phyloP scores from a whole-genome alignment of 2,797 vertebrate species.

The Gadopsis marmoratus region DNA sequence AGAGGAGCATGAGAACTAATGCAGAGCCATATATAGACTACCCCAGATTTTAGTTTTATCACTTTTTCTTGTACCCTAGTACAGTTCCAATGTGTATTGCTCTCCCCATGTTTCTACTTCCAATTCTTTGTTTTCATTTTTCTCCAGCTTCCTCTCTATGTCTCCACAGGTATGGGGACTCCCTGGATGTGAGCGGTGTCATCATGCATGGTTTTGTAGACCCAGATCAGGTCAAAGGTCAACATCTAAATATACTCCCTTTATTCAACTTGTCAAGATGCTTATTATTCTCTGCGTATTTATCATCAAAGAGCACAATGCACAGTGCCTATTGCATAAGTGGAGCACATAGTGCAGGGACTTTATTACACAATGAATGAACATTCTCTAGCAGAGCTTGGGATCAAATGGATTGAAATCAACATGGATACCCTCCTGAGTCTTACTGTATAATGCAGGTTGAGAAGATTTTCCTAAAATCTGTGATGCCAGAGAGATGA shows the following conservation, averaged over 20 bases:
- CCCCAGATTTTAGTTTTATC: constrained; percentile 16
- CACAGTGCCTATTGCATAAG: background rate
- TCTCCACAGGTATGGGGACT: background rate
- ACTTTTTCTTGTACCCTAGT: constrained; percentile 9
- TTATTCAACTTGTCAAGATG: background rate
- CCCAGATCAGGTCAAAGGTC: constrained; percentile 50
- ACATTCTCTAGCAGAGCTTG: background rate
- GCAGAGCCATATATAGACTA: constrained; percentile 38
- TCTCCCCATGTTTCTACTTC: background rate
- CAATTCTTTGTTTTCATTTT: constrained; percentile 25
- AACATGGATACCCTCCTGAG: background rate
- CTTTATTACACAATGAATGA: background rate
- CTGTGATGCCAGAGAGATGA: constrained; percentile 19
- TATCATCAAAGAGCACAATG: background rate
- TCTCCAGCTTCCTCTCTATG: constrained; percentile 4
- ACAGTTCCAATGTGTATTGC: background rate
- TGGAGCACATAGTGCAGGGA: background rate
- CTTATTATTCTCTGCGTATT: background rate
- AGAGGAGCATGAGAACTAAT: constrained; percentile 42
- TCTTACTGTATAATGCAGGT: background rate
- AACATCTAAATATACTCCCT: constrained; percentile 8
- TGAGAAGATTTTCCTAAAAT: constrained; percentile 8
- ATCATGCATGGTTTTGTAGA: constrained; percentile 24
- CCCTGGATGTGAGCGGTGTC: constrained; percentile 39
- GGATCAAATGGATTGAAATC: constrained; percentile 5